These are phyloP conservation scores for Rallus limicola DNA, from an alignment of 2,113 vertebrate species.

Conservation along the genomic window DNA sequence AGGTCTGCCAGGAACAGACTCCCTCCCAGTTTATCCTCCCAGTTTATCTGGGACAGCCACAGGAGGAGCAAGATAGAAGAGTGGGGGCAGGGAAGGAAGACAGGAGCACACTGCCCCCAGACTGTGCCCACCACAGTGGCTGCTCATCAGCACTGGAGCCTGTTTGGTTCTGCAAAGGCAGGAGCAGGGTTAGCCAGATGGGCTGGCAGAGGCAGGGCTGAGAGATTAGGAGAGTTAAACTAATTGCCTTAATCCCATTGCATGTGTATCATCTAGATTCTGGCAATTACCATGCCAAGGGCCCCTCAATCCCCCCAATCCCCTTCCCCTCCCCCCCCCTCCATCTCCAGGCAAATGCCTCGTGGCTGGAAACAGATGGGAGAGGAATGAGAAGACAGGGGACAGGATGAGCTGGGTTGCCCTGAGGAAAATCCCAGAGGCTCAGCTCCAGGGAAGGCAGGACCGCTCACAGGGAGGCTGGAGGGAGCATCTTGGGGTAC, in stretches of 20 bases:
- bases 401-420: background rate
- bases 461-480: background rate
- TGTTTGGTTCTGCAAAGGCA: background rate
- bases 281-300: background rate
- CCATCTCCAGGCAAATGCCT: background rate
- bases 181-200: slow-evolving; percentile 12
- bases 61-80: background rate
- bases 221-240: slow-evolving; percentile 55
- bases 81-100: background rate
- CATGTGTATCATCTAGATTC: slow-evolving; percentile 37
- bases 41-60: background rate
- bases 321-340: background rate
- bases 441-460: background rate
- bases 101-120: background rate
- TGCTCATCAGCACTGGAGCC: background rate
- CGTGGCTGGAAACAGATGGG: background rate
- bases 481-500: background rate
- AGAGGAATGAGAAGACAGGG: background rate
- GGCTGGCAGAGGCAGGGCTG: slow-evolving; percentile 28
- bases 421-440: background rate
- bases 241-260: slow-evolving; percentile 62
- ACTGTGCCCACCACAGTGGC: background rate
- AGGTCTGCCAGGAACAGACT: background rate
- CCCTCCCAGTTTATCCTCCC: too few relatives aligned
- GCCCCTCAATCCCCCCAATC: background rate